phyloP scores from a whole-genome alignment of 2,113 vertebrate genomes.

The Cheirogaleus medius region DNA sequence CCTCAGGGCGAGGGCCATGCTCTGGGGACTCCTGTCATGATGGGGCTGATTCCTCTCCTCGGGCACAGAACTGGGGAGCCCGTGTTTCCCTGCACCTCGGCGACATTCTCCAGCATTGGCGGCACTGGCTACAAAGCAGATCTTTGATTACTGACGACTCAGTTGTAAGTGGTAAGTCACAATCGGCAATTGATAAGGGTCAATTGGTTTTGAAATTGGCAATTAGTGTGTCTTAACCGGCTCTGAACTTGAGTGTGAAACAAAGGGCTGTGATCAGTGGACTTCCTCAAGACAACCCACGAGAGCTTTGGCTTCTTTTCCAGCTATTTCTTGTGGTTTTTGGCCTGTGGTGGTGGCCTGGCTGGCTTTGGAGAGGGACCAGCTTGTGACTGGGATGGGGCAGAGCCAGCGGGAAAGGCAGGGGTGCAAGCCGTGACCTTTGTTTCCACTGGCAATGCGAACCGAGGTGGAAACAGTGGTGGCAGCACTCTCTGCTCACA shows the following conservation, averaged over 20 bases:
- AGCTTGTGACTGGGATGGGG: neutral
- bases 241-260: neutral
- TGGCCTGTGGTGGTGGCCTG: neutral
- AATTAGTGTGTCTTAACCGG: neutral
- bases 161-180: too few relatives aligned
- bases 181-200: neutral
- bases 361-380: neutral
- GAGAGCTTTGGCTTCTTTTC: neutral
- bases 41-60: neutral
- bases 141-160: neutral
- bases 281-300: neutral
- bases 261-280: rapidly evolving
- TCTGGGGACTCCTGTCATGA: neutral
- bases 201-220: neutral
- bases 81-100: rapidly evolving
- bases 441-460: rapidly evolving
- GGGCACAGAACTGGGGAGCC: neutral
- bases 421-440: neutral
- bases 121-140: neutral
- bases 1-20: neutral
- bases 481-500: neutral
- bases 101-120: too few relatives aligned
- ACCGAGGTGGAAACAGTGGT: neutral
- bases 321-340: neutral
- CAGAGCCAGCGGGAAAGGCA: neutral